Base-by-base conservation (phyloP, 2,797 vertebrate species). In the Premnoplex brunnescens region DNA sequence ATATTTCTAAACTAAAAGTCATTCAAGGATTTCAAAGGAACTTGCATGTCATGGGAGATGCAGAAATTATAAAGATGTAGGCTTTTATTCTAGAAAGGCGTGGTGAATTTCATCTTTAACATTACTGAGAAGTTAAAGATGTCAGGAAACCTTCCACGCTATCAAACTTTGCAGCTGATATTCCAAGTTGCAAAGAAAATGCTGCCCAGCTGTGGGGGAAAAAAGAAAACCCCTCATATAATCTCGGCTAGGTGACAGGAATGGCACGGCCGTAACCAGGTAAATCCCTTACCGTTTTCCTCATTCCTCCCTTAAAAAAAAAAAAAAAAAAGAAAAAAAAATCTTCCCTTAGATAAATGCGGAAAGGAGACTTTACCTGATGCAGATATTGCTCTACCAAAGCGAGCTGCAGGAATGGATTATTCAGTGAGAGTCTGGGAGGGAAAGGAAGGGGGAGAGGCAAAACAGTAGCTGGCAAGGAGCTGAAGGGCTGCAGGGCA, bases 351-450 rank as follows among this genome's bases (percentile, higher is more conserved):
- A 54, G 80, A 52, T n/a, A 80, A 71, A 85, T 10, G 39, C 22
- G 89, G 79, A 72, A 86, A 86, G 54, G 43, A 84, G 37, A 66
- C 73, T 95, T 91, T 95, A 87, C 86, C 93, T 92, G 78, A 81
- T 36, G 94, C 75, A 84, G 85, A 46, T 51, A 74, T 12, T 68
- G 74, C 44, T 90, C 87, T 96, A 90, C 81, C 93, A 87, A 90
- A 93, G 66, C 80, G 63, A 95, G 94, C 93, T 85, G 78, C 26
- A 69, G 92, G 91, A 94, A 95, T 83, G 59, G 95, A 97, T 97
- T 96, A 96, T 88, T 96, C 89, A 97, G 28, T 66, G 72, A 46
- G 54, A 94, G 44, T 36, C 55, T 66, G 41, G 85, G 91, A 94
- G 89, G 84, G 46, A 76, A 51, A 94, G 59, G 36, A 51, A 59